Evolutionary conservation across 2,797 vertebrate species (phyloP).

Genomic region (Callimico goeldii): DNA sequence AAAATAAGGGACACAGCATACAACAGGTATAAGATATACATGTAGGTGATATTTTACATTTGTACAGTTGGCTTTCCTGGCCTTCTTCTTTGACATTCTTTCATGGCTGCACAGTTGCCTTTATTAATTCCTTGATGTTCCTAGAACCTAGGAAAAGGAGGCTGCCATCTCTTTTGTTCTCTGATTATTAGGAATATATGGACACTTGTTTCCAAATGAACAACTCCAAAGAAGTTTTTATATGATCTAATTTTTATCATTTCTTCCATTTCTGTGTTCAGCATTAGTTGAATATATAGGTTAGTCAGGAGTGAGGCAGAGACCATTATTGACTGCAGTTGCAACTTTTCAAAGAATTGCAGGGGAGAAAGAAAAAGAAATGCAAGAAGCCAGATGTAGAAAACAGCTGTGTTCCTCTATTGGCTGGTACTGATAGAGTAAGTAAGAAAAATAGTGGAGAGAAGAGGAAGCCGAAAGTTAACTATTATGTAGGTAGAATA

Average conservation of each 20-base stretch:
- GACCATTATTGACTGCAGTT: background rate
- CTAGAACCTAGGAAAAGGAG: background rate
- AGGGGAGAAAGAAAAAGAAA: background rate
- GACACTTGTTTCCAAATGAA: background rate
- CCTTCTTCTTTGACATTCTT: background rate
- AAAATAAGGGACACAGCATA: background rate
- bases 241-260: constrained; percentile 26
- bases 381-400: background rate
- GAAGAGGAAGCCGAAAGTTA: background rate
- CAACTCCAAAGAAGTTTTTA: background rate
- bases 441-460: background rate
- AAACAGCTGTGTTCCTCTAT: background rate
- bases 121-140: constrained; percentile 10
- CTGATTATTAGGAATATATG: background rate
- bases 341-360: constrained; percentile 9
- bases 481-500: background rate
- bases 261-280: background rate
- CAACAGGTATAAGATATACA: background rate
- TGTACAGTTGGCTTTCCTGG: background rate
- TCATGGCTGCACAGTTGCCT: background rate
- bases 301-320: background rate
- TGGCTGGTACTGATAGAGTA: background rate
- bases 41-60: background rate
- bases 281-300: background rate
- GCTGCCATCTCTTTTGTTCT: background rate